Base-by-base conservation (phyloP, 2,113 vertebrate genomes). In the Crypturellus undulatus region DNA sequence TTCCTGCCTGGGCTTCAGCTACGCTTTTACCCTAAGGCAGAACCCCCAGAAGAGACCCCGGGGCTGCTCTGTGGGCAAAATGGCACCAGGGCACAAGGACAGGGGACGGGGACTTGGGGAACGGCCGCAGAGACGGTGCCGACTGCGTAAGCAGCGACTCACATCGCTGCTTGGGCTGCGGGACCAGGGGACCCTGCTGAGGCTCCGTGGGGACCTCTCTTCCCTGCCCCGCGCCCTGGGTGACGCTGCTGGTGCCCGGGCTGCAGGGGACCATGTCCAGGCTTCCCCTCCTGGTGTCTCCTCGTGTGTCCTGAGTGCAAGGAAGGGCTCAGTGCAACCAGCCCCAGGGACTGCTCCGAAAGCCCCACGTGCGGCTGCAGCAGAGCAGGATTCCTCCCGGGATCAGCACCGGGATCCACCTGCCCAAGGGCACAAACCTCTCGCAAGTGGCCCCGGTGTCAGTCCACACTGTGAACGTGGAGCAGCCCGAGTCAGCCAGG, bases 91-190 rank as follows among this genome's bases (percentile, higher is more conserved):
- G 43, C 2, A 36, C 56, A 15, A n/a, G 43, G 76, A 1, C 58
- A 16, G 45, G 51, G 28, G 25, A 19, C 32, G 17, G 63, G 6
- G 21, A 68, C 1, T 4, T 6, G 11, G 54, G 45, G 49, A 69
- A 12, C 0, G 1, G 75, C 43, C 2, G 1, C 20, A 17, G 60
- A 47, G 21, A 42, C 8, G 22, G n/a, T 6, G 2, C n/a, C 26
- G 0, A 3, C 32, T 10, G 54, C 0, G 12, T 10, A 3, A 4
- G 65, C 26, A 20, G 63, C 8, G 67, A 63, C 5, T 30, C 58
- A 26, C 3, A 0, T 28, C 2, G 0, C 6, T 38, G 22, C 18
- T 2, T 1, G 5, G 49, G 75, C 38, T 14, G 32, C 6, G 32
- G 59, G 21, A 36, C 34, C 30, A 40, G 7, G n/a, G 36, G 30